A percentile compares a stretch with the other conserved stretches of the same genome.
Evolutionary conservation across 2,888 invertebrate species (phyloP).

Genomic region (Papilio elwesi): DNA sequence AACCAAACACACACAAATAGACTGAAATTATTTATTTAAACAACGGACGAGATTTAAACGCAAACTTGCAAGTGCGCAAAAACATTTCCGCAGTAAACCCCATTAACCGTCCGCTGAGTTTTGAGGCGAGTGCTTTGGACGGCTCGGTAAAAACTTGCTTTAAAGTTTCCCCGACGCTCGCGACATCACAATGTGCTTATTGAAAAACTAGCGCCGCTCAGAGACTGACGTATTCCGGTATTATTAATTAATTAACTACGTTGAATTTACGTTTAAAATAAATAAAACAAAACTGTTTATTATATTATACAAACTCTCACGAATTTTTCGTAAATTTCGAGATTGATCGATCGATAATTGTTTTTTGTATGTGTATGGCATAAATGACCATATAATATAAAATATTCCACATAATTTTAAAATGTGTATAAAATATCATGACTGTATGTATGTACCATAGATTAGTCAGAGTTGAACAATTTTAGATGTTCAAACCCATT

Average conservation of each 20-base stretch:
- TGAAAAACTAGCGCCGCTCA: constrained; percentile 17
- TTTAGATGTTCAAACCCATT: no score
- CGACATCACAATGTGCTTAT: constrained; percentile 15
- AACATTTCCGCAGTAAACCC: constrained; percentile 32
- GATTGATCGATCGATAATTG: not conserved
- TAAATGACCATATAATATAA: no score
- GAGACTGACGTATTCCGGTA: not conserved
- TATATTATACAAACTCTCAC: not conserved
- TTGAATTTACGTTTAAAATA: not conserved
- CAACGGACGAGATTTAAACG: constrained; percentile 10
- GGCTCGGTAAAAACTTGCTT: constrained; percentile 15
- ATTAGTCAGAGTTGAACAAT: no score
- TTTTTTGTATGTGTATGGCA: not conserved
- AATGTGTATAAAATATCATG: no score
- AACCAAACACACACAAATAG: not conserved
- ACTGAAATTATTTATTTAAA: constrained; percentile 20
- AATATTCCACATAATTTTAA: no score
- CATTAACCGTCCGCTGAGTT: constrained; percentile 23
- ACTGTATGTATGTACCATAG: no score
- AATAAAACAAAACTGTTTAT: not conserved
- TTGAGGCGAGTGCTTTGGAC: constrained; percentile 16
- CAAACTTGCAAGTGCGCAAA: constrained; percentile 20
- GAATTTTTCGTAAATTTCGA: not conserved
- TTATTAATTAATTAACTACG: not conserved
- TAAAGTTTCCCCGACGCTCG: constrained; percentile 7